A percentile compares a stretch with the other conserved stretches of the same genome.
These are phyloP conservation scores for Raja brachyura DNA, from an alignment of 2,113 vertebrate species.

Conservation along the genomic window DNA sequence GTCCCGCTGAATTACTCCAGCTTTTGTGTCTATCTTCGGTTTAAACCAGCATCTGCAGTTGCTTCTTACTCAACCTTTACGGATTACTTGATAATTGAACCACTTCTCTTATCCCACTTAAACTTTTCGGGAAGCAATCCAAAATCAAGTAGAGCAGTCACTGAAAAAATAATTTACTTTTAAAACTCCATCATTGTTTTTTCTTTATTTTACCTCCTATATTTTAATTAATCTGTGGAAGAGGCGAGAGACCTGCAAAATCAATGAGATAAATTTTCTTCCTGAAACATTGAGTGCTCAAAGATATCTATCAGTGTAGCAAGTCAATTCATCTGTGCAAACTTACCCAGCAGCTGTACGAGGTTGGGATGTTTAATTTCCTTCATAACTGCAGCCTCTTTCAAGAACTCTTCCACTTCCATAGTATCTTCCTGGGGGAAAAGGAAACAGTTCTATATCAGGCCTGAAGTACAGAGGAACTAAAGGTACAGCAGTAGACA, in stretches of 20 bases:
- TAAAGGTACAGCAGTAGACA: too few relatives aligned
- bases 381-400: conserved; percentile 96
- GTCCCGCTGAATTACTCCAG: too few relatives aligned
- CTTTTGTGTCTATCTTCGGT: too few relatives aligned
- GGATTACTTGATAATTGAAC: neutral
- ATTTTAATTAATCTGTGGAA: neutral
- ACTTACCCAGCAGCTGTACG: conserved; percentile 88
- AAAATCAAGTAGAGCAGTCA: neutral
- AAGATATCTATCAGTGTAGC: neutral
- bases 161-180: neutral
- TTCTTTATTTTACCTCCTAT: neutral
- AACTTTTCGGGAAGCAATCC: neutral
- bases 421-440: conserved; percentile 87
- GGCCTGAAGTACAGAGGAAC: neutral
- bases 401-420: conserved; percentile 98
- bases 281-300: neutral
- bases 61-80: too few relatives aligned
- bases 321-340: neutral
- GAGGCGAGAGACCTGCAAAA: neutral
- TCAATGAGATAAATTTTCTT: neutral
- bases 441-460: neutral
- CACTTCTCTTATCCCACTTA: neutral
- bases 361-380: conserved; percentile 98
- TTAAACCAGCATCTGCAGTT: too few relatives aligned
- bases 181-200: neutral